phyloP scores from a whole-genome alignment of 2,113 vertebrate genomes.

The Carettochelys insculpta region DNA sequence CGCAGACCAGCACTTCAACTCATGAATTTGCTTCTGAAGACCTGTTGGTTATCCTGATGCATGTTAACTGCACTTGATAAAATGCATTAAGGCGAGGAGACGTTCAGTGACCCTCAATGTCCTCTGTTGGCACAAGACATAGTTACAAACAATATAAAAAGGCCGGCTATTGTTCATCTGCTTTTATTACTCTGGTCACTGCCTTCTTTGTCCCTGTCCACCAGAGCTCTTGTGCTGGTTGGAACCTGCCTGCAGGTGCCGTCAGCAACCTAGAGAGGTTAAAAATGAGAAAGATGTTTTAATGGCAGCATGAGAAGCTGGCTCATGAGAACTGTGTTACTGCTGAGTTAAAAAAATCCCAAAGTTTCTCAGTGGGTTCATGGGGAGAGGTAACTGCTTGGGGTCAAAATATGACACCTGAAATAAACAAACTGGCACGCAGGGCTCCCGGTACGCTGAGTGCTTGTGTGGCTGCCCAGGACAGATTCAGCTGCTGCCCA shows the following conservation, averaged over 20 bases:
- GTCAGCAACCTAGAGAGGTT: neutral
- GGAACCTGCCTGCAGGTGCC: neutral
- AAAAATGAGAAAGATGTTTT: neutral
- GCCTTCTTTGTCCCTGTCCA: slow-evolving; percentile 7
- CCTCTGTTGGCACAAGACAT: neutral
- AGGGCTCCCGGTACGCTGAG: no score
- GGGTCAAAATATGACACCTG: neutral
- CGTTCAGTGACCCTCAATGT: neutral
- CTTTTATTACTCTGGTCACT: slow-evolving; percentile 52
- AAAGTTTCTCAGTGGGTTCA: neutral
- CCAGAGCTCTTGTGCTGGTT: neutral
- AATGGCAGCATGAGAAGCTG: neutral
- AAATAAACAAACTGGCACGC: no score
- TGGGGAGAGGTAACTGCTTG: no score
- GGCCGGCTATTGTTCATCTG: slow-evolving; percentile 23
- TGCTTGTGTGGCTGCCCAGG: no score
- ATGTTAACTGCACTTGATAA: neutral
- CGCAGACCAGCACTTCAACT: neutral
- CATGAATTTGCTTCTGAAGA: neutral
- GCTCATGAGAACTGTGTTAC: neutral
- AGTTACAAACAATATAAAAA: slow-evolving; percentile 39
- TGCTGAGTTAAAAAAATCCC: neutral
- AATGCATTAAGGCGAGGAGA: neutral
- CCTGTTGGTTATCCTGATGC: neutral
- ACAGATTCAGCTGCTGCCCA: no score